Evolutionary conservation across 1,140 invertebrate genomes (phyloP), one percentile per base, ranked within the genome.

Genomic region (Ceratitis capitata): DNA sequence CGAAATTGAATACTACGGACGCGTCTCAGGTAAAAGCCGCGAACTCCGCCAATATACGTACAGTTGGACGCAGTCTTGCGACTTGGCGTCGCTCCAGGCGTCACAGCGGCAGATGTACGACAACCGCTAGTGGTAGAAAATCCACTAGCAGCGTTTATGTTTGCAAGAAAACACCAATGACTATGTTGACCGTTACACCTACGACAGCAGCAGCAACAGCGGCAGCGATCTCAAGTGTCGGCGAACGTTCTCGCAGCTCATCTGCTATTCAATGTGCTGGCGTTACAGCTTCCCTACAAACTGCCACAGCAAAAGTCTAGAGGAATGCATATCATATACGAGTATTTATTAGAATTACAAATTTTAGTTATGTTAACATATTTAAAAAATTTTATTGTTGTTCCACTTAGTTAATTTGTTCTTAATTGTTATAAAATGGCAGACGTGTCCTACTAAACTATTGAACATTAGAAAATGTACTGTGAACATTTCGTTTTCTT

Each of bases 381-480:
- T 78, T 45, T 32, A 78, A 78, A 35, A 78, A 78, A 78, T 78
- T 78, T 78, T 78, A 78, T 78, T 78, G 23, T 23, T 78, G 39
- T 78, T 78, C 69, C 69, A 78, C 69, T 78, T 78, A 78, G 69
- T 45, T 78, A 78, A 78, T 78, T 78, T 78, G 69, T 39, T 78
- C 69, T 78, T 78, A 78, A 78, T 42, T 78, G 69, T 78, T 78
- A 78, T 32, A 78, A 78, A 78, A 45, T 42, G 69, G 32, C 69
- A 45, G n/a, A 39, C 3, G 19, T 45, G 35, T 78, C 42, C 23
- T 78, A 78, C 26, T 78, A 78, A 78, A 78, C 69, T 78, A 23
- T 78, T 78, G 39, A 78, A 45, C n/a, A 78, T 78, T 45, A 23
- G 69, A 23, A 23, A 78, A 45, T 45, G 69, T 23, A 78, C 69